These are phyloP conservation scores for Megalops cyprinoides DNA, from an alignment of 2,797 vertebrate genomes.

Conservation along the genomic window DNA sequence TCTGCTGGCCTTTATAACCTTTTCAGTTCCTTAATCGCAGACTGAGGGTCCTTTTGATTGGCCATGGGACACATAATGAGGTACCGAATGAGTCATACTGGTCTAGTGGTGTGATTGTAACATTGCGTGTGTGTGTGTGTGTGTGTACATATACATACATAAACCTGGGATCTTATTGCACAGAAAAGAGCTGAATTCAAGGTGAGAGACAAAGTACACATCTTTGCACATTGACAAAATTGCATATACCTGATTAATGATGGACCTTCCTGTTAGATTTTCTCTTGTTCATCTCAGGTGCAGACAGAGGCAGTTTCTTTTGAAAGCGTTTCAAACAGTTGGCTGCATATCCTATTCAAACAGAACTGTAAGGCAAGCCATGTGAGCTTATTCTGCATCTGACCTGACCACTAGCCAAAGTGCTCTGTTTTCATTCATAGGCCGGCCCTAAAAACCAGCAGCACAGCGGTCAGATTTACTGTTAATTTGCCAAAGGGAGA, in stretches of 20 bases:
- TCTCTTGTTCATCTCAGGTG: background rate
- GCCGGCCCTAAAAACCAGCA: background rate
- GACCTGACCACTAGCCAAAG: slow-evolving; percentile 1
- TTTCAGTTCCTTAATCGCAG: background rate
- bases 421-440: background rate
- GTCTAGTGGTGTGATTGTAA: background rate
- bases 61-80: background rate
- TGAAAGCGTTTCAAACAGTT: background rate
- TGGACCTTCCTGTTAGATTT: background rate
- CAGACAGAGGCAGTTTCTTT: background rate
- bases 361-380: background rate
- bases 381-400: background rate
- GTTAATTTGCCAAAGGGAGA: background rate
- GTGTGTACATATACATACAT: too few species aligned
- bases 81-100: background rate
- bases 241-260: background rate
- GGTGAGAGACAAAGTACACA: background rate
- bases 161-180: background rate
- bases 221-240: background rate
- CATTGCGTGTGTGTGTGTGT: too few species aligned
- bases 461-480: background rate
- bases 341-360: background rate
- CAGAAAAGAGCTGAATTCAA: background rate
- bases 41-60: slow-evolving; percentile 1
- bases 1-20: background rate